Base-by-base conservation (phyloP, 2,888 invertebrate species). In the Limenitis camilla region DNA sequence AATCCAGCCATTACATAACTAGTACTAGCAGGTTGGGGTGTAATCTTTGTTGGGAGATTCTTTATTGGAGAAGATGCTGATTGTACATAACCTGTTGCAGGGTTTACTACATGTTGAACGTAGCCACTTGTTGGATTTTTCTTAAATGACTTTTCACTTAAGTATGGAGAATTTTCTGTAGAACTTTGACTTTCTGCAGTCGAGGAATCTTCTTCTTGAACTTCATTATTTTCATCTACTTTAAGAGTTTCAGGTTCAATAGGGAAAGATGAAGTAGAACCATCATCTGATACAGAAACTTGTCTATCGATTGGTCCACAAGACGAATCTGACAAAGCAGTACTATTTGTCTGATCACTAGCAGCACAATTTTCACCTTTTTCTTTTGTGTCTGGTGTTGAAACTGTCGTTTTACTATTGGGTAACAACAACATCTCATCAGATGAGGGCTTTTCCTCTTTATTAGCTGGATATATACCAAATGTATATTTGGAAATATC, bases 1-100 rank as follows among this genome's bases (percentile, higher is more conserved):
- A 86, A 63, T 2, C 80, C 78, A 11, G 86, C 86, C 81, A 82
- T 82, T 1, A 87, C 86, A 56, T 87, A 87, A 61, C 87, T 85
- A 11, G 83, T 78, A 52, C 78, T 77, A 2, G 84, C 66, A 27
- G 81, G 74, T 57, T 76, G 79, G 5, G 66, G 42, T 9, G 64
- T 43, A 27, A 68, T 56, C 35, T 67, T 69, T 31, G 62, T 55
- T 11, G 66, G 63, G 4, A 68, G 56, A 49, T 59, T 72, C 44
- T 66, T 68, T 1, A 66, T 60, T 4, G 73, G 68, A 29, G 64
- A 62, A 11, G 77, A 73, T 2, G 72, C 69, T 10, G 80, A 70
- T 56, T 78, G 78, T 33, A 80, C 76, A 55, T 80, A 80, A 1
- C 79, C 80, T 28, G 72, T 67, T 7, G 61, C 56, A 5, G 74